These are phyloP conservation scores for Corydoras maculifer DNA, from an alignment of 2,113 vertebrate genomes.

Conservation along the genomic window DNA sequence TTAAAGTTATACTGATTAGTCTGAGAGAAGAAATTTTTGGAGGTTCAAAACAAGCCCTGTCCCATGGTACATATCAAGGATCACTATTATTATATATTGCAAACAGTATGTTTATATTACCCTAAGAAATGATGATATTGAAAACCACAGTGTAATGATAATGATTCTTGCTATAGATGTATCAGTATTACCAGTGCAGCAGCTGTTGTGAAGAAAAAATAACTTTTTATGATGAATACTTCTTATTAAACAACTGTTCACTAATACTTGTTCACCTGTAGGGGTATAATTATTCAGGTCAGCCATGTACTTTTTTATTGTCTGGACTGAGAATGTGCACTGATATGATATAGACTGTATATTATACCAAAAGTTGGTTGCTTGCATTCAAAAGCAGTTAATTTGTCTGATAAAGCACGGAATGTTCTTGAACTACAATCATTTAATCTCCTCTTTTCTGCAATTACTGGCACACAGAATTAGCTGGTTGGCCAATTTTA, in stretches of 20 bases:
- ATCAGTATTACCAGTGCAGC: conserved; percentile 1
- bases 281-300: no score
- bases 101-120: conserved; percentile 31
- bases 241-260: no score
- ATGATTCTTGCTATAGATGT: conserved; percentile 31
- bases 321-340: not conserved
- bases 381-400: not conserved
- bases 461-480: conserved; percentile 41
- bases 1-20: conserved; percentile 53
- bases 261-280: no score
- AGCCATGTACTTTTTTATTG: not conserved
- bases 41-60: conserved; percentile 53
- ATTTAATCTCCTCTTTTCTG: conserved; percentile 2
- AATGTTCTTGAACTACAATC: conserved; percentile 33
- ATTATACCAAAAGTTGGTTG: conserved; percentile 1
- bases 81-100: conserved; percentile 48
- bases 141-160: conserved; percentile 33
- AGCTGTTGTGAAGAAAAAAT: no score
- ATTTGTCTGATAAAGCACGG: not conserved
- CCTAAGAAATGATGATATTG: conserved; percentile 22
- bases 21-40: conserved; percentile 53
- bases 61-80: conserved; percentile 54
- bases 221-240: no score
- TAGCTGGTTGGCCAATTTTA: conserved; percentile 28
- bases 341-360: conserved; percentile 16